Base-by-base conservation (phyloP, 2,113 vertebrate genomes). In the Mormyrus lacerda region DNA sequence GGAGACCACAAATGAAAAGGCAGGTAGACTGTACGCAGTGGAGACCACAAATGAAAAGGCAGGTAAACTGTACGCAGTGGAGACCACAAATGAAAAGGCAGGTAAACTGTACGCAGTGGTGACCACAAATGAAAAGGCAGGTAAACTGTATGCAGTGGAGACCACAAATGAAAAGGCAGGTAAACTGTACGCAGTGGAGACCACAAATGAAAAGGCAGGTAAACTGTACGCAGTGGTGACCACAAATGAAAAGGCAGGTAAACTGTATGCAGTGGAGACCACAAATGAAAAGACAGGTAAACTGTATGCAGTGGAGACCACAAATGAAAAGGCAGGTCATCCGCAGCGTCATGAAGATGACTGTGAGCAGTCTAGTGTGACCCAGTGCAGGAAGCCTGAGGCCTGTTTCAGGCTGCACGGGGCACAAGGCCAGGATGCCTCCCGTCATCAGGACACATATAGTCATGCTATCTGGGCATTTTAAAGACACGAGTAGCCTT, bases 121-220 rank as follows among this genome's bases (percentile, higher is more conserved):
- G 93, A 86, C 95, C 86, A 61, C 88, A 92, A 0, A 92, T 91
- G 0, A 93, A 95, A 0, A 69, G 35, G 73, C 13, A 42, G 89
- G 97, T 97, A n/a, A n/a, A n/a, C n/a, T n/a, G n/a, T n/a, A n/a
- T 98, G 73, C 97, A 96, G 91, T 97, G 0, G 96, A 96, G 93
- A 86, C 95, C 86, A 61, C 88, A 92, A 0, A 92, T 91, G 0
- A 93, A 95, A 0, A 69, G 35, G 73, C 13, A 42, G 89, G 97
- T 97, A n/a, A n/a, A n/a, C n/a, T n/a, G n/a, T n/a, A n/a, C 98
- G 73, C 97, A 96, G 91, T 97, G 0, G 96, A 96, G 93, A 86
- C 95, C 86, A 61, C 88, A 92, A 0, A 92, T 91, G 0, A 93
- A 95, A 0, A 69, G 35, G 73, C 13, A 42, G 89, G 97, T 97